Percentiles rank a stretch among this genome's conserved stretches.
phyloP scores from a whole-genome alignment of 2,797 vertebrate species.

The Acanthornis magna region DNA sequence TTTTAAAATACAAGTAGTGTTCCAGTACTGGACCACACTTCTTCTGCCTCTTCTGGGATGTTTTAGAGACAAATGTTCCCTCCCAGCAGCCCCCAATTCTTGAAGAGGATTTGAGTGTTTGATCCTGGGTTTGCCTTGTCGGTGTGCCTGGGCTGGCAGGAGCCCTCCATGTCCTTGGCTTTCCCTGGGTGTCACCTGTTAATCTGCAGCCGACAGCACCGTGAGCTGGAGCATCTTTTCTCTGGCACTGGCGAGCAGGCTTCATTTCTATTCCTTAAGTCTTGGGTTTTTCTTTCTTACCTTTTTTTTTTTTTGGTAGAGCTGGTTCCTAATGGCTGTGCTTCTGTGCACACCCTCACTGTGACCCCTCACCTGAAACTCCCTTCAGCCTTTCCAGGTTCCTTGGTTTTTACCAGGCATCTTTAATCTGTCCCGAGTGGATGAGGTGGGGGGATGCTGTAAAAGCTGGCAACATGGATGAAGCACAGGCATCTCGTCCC shows the following conservation, averaged over 20 bases:
- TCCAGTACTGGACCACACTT: slow-evolving; percentile 48
- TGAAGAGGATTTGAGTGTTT: rapidly evolving
- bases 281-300: not conserved
- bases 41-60: not conserved
- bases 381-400: not conserved
- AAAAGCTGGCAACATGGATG: not conserved
- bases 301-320: not conserved
- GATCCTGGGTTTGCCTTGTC: not conserved
- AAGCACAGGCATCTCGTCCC: rapidly evolving
- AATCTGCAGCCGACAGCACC: rapidly evolving
- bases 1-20: slow-evolving; percentile 80
- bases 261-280: not conserved
- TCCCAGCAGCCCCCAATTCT: rapidly evolving
- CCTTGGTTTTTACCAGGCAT: not conserved
- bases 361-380: not conserved
- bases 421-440: not conserved
- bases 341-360: not conserved
- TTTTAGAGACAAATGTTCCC: not conserved
- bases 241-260: not conserved
- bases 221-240: not conserved
- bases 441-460: too few species aligned
- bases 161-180: not conserved
- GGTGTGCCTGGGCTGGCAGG: not conserved
- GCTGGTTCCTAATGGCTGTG: not conserved
- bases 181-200: not conserved